A percentile compares a stretch with the other conserved stretches of the same genome.
Evolutionary conservation across 2,888 invertebrate species (phyloP).

Genomic region (Pecten maximus): DNA sequence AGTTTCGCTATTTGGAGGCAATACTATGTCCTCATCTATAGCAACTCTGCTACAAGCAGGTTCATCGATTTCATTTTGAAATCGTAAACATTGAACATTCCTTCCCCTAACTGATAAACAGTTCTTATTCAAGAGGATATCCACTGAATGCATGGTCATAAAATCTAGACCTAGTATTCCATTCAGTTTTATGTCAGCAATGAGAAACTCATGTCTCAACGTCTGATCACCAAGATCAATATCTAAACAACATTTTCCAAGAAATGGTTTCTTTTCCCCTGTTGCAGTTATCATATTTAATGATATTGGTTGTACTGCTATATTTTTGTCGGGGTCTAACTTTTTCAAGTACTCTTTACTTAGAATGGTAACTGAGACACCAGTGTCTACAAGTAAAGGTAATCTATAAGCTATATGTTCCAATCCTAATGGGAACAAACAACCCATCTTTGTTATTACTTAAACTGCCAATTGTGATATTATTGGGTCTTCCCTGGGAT

Average conservation of each 20-base stretch:
- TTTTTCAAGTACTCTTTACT: no score
- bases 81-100: conserved; percentile 43
- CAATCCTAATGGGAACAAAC: no score
- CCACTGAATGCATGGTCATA: conserved; percentile 44
- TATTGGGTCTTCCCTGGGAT: no score
- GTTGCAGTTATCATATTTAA: no score
- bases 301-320: no score
- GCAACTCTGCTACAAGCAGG: conserved; percentile 34
- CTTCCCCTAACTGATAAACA: conserved; percentile 41
- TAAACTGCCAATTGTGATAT: no score
- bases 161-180: conserved; percentile 49
- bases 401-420: no score
- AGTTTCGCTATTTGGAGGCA: conserved; percentile 40
- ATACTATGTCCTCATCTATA: conserved; percentile 36
- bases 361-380: no score
- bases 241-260: conserved; percentile 36
- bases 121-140: conserved; percentile 42
- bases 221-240: conserved; percentile 36
- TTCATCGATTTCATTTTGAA: neutral
- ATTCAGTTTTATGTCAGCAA: conserved; percentile 45
- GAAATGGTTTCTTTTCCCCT: conserved; percentile 41
- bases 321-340: no score
- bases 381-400: no score
- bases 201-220: conserved; percentile 40
- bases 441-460: no score